Conservation (phyloP, 1,140 invertebrate species). For the Neocloeon triangulifer region DNA sequence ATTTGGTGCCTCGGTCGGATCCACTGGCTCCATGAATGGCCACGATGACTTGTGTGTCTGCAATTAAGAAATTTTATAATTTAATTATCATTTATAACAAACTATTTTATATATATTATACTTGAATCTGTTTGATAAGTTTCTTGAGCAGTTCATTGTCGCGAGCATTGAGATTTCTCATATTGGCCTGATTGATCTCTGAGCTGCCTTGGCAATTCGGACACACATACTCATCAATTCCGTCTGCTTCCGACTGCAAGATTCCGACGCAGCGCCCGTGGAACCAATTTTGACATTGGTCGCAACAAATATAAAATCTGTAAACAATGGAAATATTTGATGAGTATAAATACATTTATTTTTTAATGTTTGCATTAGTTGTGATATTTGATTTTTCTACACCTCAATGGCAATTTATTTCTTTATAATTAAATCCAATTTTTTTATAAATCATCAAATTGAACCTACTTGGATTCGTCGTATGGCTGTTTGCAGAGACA, state of each 20-base stretch:
- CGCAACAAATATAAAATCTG: conserved; percentile 92
- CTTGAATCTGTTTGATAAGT: conserved; percentile 77
- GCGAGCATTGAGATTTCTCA: conserved; percentile 58
- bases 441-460: no score
- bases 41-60: conserved; percentile 77
- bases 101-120: no score
- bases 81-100: conserved; percentile 6
- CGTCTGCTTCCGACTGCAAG: conserved; percentile 77
- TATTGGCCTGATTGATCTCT: conserved; percentile 69
- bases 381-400: no score
- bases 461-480: conserved; percentile 86
- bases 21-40: conserved; percentile 93
- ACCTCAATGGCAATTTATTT: no score
- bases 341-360: no score
- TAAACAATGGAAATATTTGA: no score
- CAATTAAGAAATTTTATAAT: conserved; percentile 10
- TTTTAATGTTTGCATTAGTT: no score
- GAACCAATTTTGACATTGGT: conserved; percentile 97
- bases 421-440: no score
- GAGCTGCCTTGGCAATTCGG: conserved; percentile 81
- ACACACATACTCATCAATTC: conserved; percentile 90
- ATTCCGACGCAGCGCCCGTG: conserved; percentile 94
- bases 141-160: conserved; percentile 68
- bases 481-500: conserved; percentile 91
- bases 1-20: conserved; percentile 82